These are phyloP conservation scores for Ispidina lecontei DNA, from an alignment of 2,797 vertebrate genomes.

Conservation along the genomic window DNA sequence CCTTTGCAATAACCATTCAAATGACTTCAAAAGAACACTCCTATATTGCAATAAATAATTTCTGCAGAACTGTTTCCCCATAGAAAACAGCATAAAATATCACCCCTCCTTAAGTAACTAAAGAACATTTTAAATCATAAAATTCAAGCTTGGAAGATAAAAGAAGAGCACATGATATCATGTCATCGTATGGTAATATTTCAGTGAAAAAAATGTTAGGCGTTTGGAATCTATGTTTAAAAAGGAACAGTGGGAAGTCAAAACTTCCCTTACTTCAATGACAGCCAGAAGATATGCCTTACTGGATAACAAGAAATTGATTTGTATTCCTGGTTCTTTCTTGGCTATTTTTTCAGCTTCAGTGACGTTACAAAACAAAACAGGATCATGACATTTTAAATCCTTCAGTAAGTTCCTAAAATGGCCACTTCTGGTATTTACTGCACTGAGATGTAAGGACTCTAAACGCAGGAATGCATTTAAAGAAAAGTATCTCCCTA, in stretches of 20 bases:
- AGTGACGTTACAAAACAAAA: neutral
- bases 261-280: conserved; percentile 36
- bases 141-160: conserved; percentile 48
- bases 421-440: neutral
- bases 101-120: conserved; percentile 24
- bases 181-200: neutral
- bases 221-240: neutral
- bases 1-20: conserved; percentile 23
- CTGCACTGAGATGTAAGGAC: neutral
- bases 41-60: conserved; percentile 24
- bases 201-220: conserved; percentile 11
- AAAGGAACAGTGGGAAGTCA: conserved; percentile 22
- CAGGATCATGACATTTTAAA: neutral
- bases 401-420: neutral
- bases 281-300: conserved; percentile 5
- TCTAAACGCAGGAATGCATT: neutral
- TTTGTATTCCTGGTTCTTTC: neutral
- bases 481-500: neutral
- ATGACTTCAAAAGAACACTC: conserved; percentile 3
- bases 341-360: neutral
- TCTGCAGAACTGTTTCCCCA: neutral
- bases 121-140: conserved; percentile 50
- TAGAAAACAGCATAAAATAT: conserved; percentile 8
- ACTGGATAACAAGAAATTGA: neutral
- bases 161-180: conserved; percentile 1